Percentiles rank a stretch among this genome's conserved stretches.
Conservation (phyloP, 2,113 vertebrate species). For the Meleagris gallopavo region DNA sequence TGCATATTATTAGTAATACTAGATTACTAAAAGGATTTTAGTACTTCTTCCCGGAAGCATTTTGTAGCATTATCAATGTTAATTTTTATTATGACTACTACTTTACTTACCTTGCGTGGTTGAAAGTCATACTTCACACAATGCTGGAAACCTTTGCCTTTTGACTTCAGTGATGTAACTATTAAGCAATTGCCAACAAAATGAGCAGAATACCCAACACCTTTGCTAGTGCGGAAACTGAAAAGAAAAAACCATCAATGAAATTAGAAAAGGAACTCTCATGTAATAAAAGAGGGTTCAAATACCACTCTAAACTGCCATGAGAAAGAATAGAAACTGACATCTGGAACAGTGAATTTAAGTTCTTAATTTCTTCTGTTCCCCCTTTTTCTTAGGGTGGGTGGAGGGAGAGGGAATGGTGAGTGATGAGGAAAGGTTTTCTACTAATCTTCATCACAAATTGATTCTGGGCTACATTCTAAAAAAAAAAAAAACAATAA, state of each 20-base stretch:
- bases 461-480: neutral
- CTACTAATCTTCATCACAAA: neutral
- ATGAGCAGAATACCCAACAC: constrained; percentile 97
- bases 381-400: neutral
- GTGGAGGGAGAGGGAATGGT: neutral
- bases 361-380: neutral
- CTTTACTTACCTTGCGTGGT: constrained; percentile 89
- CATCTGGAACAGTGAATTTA: neutral
- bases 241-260: constrained; percentile 31
- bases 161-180: constrained; percentile 96
- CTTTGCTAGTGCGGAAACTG: constrained; percentile 98
- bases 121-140: constrained; percentile 99
- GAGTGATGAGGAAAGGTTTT: neutral
- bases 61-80: neutral
- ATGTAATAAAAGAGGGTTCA: neutral
- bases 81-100: neutral
- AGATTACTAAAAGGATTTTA: neutral
- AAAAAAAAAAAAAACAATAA: neutral
- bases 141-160: constrained; percentile 98
- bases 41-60: neutral
- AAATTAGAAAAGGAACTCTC: neutral
- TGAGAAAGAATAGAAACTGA: neutral
- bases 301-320: neutral
- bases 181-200: constrained; percentile 98
- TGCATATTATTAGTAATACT: neutral